phyloP scores from a whole-genome alignment of 2,113 vertebrate genomes.

The Nibea albiflora region DNA sequence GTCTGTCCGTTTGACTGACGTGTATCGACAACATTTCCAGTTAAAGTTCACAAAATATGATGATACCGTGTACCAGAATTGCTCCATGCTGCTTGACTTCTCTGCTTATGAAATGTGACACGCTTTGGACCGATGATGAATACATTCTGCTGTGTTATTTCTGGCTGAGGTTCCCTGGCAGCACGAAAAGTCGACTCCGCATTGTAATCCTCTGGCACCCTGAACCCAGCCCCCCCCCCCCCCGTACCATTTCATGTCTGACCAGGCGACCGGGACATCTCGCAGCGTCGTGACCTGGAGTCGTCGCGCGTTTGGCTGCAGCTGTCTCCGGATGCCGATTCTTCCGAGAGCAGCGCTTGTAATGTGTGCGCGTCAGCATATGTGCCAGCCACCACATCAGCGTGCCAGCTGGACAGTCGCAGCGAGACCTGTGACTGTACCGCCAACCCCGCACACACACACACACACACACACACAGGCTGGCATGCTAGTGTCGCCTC shows the following conservation, averaged over 20 bases:
- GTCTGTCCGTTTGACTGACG: neutral
- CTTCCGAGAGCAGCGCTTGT: constrained; percentile 28
- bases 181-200: constrained; percentile 18
- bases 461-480: constrained; percentile 10
- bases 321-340: constrained; percentile 29
- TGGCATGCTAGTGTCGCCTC: constrained; percentile 29
- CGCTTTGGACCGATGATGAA: neutral
- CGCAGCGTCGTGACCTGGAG: constrained; percentile 39
- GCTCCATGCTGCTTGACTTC: neutral
- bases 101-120: neutral
- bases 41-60: neutral
- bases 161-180: constrained; percentile 25
- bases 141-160: constrained; percentile 32
- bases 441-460: constrained; percentile 22
- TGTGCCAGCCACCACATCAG: constrained; percentile 56
- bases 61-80: neutral
- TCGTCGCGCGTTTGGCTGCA: constrained; percentile 9
- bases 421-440: constrained; percentile 54
- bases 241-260: constrained; percentile 37
- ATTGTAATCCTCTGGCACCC: constrained; percentile 41
- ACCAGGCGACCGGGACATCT: constrained; percentile 5
- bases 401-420: constrained; percentile 63
- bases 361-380: constrained; percentile 6
- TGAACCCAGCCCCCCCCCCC: constrained; percentile 13
- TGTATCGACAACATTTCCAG: neutral